A percentile compares a stretch with the other conserved stretches of the same genome.
These are phyloP conservation scores for Coelopa frigida DNA, from an alignment of 1,140 invertebrate species.

Conservation along the genomic window DNA sequence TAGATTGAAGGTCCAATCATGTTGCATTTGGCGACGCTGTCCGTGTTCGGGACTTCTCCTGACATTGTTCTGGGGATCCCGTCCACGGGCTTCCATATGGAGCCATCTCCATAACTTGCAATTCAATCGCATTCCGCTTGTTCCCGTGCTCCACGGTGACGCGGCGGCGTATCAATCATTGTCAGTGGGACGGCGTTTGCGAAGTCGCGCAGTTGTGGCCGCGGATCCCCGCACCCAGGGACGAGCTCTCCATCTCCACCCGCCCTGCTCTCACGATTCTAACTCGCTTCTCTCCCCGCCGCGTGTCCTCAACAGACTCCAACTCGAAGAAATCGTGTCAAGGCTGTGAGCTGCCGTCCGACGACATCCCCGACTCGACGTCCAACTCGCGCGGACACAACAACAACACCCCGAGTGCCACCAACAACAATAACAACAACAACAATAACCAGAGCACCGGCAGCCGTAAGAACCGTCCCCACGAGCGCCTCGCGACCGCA, in stretches of 20 bases:
- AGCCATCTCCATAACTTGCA: background rate
- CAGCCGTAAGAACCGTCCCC: no score
- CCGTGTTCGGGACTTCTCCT: background rate
- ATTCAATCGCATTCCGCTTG: background rate
- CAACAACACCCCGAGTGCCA: constrained; percentile 66
- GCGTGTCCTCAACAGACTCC: constrained; percentile 43
- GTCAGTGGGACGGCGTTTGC: constrained; percentile 2
- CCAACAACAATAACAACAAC: constrained; percentile 58
- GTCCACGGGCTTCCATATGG: background rate
- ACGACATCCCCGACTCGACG: constrained; percentile 62
- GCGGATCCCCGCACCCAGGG: no score
- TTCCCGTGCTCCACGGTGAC: no score
- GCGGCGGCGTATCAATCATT: constrained; percentile 15
- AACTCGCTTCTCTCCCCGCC: no score
- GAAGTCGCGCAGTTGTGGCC: background rate
- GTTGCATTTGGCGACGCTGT: no score
- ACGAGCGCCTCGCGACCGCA: no score
- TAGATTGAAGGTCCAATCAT: no score
- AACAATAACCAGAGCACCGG: constrained; percentile 49
- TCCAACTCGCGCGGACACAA: constrained; percentile 62
- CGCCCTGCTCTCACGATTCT: no score
- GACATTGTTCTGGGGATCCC: background rate
- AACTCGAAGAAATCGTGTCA: constrained; percentile 75
- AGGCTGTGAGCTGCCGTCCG: constrained; percentile 73
- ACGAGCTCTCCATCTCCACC: no score